A percentile compares a stretch with the other conserved stretches of the same genome.
These are phyloP conservation scores for Nyctibius grandis DNA, from an alignment of 2,797 vertebrate species.

Conservation along the genomic window DNA sequence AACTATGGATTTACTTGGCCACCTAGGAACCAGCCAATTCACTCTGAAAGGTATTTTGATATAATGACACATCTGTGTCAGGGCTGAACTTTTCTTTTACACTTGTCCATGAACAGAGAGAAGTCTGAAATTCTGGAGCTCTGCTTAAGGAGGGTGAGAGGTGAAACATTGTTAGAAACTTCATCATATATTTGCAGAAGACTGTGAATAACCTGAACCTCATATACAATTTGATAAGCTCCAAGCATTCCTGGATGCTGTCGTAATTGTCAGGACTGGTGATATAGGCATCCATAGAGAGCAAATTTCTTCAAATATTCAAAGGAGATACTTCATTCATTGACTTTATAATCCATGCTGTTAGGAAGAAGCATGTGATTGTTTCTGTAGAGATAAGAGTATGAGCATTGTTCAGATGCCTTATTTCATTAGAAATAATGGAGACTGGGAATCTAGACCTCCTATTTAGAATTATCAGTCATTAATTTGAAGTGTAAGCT, in stretches of 20 bases:
- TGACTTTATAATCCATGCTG: background rate
- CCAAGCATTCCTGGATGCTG: background rate
- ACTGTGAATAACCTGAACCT: background rate
- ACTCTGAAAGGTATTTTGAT: background rate
- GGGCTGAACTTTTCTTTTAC: background rate
- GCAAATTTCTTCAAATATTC: background rate
- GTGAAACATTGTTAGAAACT: background rate
- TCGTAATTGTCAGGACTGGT: background rate
- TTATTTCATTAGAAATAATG: background rate
- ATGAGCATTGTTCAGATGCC: background rate
- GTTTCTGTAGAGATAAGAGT: background rate
- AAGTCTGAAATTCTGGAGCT: background rate
- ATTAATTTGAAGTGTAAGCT: background rate
- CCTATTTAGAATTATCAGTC: background rate
- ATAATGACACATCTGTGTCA: background rate
- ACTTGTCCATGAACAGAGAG: background rate
- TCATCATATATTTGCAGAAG: background rate
- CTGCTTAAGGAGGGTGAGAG: background rate
- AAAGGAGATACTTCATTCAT: background rate
- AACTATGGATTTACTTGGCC: background rate
- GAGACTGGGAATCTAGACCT: background rate
- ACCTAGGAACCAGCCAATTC: background rate
- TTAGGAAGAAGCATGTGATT: background rate
- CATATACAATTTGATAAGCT: background rate
- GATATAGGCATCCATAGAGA: background rate